Conservation (phyloP, 2,113 vertebrate genomes). For the Nymphicus hollandicus region DNA sequence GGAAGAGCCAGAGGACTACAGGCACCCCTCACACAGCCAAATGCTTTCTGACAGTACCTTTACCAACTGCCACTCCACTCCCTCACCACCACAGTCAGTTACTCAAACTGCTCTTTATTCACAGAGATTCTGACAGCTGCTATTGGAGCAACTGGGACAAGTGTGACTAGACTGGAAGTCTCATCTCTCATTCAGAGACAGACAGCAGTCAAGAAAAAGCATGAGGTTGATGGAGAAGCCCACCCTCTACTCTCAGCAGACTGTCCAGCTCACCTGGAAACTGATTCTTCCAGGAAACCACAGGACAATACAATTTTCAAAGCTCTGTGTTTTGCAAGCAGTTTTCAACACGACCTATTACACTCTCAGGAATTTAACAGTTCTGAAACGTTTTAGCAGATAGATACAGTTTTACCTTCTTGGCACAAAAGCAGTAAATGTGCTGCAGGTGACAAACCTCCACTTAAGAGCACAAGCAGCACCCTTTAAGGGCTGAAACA, state of each 20-base stretch:
- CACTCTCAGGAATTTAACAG: background rate
- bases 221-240: background rate
- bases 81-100: accelerated
- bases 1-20: background rate
- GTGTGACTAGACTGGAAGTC: background rate
- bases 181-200: background rate
- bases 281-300: background rate
- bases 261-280: background rate
- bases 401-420: background rate
- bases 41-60: accelerated
- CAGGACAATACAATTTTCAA: background rate
- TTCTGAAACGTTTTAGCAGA: background rate
- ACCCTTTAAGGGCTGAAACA: background rate
- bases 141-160: accelerated
- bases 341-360: background rate
- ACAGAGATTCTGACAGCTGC: background rate
- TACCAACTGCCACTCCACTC: background rate
- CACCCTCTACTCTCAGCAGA: background rate
- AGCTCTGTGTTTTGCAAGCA: accelerated
- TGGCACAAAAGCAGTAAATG: background rate
- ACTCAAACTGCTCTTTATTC: background rate
- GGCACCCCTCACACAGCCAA: accelerated
- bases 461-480: background rate
- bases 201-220: background rate
- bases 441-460: background rate